phyloP scores from a whole-genome alignment of 30 jellyfish, hydroid and myxozoan genomes.

The Aurelia aurita region DNA sequence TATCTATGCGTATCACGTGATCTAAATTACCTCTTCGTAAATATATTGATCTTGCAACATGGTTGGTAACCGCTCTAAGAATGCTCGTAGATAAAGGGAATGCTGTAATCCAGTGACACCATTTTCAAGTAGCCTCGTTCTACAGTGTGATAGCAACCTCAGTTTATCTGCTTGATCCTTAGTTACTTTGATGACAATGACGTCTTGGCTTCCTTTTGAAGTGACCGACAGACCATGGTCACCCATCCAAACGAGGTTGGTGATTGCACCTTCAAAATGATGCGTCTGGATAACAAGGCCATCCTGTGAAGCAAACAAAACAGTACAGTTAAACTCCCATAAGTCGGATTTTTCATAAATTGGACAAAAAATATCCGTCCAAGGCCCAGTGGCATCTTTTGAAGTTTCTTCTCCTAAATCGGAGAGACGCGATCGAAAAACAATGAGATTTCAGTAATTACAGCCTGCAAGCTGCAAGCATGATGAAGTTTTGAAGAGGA shows the following conservation, averaged over 20 bases:
- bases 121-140: conserved; percentile 49
- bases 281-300: conserved; percentile 48
- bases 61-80: conserved; percentile 68
- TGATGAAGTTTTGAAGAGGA: too few relatives aligned
- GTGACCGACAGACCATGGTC: conserved; percentile 76
- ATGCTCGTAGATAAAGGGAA: conserved; percentile 48
- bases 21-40: conserved; percentile 76
- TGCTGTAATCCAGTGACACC: conserved; percentile 56
- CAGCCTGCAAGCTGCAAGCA: too few relatives aligned
- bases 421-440: too few relatives aligned
- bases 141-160: conserved; percentile 71
- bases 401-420: too few relatives aligned
- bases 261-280: conserved; percentile 48
- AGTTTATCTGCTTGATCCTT: conserved; percentile 50
- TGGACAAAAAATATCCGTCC: too few relatives aligned
- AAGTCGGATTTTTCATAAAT: too few relatives aligned
- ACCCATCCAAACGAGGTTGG: conserved; percentile 71
- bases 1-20: too few relatives aligned
- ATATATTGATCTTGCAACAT: conserved; percentile 76
- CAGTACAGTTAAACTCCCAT: too few relatives aligned
- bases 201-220: conserved; percentile 59
- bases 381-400: too few relatives aligned
- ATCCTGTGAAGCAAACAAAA: conserved; percentile 28
- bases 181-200: conserved; percentile 39
- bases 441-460: too few relatives aligned